Base-by-base conservation (phyloP, 2,888 invertebrate species). In the Morpho helenor region DNA sequence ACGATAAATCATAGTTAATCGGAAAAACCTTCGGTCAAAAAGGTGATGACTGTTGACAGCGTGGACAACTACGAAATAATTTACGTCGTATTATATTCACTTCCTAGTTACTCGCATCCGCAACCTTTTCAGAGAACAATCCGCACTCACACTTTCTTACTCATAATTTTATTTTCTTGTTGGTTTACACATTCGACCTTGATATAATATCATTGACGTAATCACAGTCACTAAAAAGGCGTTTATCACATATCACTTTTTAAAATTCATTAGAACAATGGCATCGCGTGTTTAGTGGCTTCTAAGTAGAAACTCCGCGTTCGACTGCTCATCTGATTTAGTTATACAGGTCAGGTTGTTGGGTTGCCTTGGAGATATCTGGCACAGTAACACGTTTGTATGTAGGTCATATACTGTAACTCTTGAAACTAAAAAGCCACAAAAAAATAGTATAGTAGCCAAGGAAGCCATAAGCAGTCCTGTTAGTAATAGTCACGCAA, bases 301-400 rank as follows among this genome's bases (percentile, higher is more conserved):
- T 53, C 52, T 46, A 47, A 7, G 7, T 47, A 22, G 42, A 40
- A 31, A 46, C n/a, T 48, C 59, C 65, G 64, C 66, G 68, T 68
- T 68, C 62, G 43, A 57, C 57, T 57, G 55, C 22, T 49, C 41
- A n/a, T 45, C 49, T 45, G 7, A 31, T 9, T 40, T 31, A 53
- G 39, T 40, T 41, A 53, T 53, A 46, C 61, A 57, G 60, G 57
- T 52, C 57, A 61, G 56, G 65, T 68, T 64, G 59, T 66, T 66
- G 60, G 45, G 73, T 72, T 65, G 71, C 66, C 73, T 64, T 71
- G 71, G 67, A 59, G 59, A 73, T 67, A 51, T 48, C 49, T 63
- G 63, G 53, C 63, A 63, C 52, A 69, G 43, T 59, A 59, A 62
- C 57, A 49, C 44, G 49, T 45, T 52, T 42, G 8, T 52, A 59